Base-by-base conservation (phyloP, 2,113 vertebrate species). In the Desmodus rotundus region DNA sequence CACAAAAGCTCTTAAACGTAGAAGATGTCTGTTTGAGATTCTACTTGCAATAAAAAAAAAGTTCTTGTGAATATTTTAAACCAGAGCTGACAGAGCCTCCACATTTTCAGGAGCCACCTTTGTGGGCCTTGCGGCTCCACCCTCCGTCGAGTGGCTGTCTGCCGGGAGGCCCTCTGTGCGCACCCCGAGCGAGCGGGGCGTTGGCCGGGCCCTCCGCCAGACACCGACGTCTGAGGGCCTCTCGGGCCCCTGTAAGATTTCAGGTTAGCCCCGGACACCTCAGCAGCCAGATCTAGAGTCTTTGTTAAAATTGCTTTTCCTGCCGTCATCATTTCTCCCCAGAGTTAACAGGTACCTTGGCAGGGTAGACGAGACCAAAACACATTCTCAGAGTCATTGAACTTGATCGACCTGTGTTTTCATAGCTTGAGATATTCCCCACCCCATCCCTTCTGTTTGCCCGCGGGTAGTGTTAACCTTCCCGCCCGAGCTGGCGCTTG, bases 401-500 rank as follows among this genome's bases (percentile, higher is more conserved):
- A 45, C 54, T 38, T 72, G 8, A 47, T 36, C 0, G 17, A 56
- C 70, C 58, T 16, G n/a, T 65, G 87, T 50, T 63, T 78, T 89
- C 24, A 36, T 7, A 41, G 77, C 72, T 24, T 28, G 16, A 28
- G 16, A 14, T 12, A 12, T 1, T 12, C 70, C 77, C 24, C 38
- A 1, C 47, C 17, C 2, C 8, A 54, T 47, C 19, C 50, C 0
- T 11, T 38, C 28, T 1, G 1, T 31, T 14, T 52, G n/a, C 45
- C 70, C 2, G 0, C 1, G 10, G 74, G 47, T 2, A 13, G 17
- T 10, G 1, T 1, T 5, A 3, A 9, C 61, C 41, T 19, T 56
- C 43, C 36, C 33, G 28, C 56, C 15, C 2, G 12, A 3, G n/a
- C 72, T 7, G 73, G 16, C 0, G 0, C 38, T 26, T 10, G 26